These are phyloP conservation scores for Pristionchus pacificus DNA, from an alignment of 1,140 invertebrate genomes.

Conservation along the genomic window DNA sequence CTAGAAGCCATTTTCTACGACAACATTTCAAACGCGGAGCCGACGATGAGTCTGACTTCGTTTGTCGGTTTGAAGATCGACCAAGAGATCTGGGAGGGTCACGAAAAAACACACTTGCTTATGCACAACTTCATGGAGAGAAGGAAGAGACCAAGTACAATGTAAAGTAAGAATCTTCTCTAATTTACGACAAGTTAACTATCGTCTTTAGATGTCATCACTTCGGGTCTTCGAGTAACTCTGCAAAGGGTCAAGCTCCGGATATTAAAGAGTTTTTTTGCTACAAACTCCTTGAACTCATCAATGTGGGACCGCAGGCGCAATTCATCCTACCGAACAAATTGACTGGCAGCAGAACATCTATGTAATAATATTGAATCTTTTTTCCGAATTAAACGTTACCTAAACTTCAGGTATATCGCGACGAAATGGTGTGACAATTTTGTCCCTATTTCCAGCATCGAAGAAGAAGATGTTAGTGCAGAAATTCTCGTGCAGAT, in stretches of 20 bases:
- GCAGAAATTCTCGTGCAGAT: slow-evolving; percentile 5
- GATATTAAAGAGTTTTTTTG: slow-evolving; percentile 1
- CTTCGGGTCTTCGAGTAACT: too few species aligned
- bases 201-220: slow-evolving; percentile 2
- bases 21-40: slow-evolving; percentile 14
- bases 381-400: background rate
- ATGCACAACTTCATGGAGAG: slow-evolving; percentile 3
- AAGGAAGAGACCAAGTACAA: background rate
- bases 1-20: slow-evolving; percentile 1
- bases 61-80: background rate
- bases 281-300: background rate
- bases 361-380: slow-evolving; percentile 3
- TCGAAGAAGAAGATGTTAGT: background rate
- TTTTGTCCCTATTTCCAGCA: background rate
- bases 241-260: too few species aligned
- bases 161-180: slow-evolving; percentile 4
- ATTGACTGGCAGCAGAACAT: background rate
- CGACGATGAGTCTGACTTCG: slow-evolving; percentile 10
- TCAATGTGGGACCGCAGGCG: background rate
- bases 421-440: background rate
- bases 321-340: background rate
- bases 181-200: background rate
- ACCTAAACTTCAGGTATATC: slow-evolving; percentile 1
- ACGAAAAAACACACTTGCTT: background rate
- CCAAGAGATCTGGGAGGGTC: background rate